Conservation (phyloP, 2,888 invertebrate genomes). For the Eupithecia tripunctaria region DNA sequence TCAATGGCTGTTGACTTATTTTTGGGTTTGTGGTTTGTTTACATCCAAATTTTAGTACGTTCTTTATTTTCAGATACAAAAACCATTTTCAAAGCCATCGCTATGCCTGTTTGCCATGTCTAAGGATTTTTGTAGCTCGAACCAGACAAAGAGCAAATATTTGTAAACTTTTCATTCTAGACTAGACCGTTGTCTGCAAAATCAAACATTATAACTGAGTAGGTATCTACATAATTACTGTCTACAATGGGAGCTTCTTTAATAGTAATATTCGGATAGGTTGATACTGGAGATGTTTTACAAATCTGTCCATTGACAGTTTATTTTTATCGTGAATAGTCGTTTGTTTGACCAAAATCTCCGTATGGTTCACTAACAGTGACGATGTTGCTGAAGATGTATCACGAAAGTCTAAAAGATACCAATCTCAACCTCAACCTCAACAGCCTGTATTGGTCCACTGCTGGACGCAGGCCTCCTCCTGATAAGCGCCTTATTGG, state of each 20-base stretch:
- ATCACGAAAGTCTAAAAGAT: background rate
- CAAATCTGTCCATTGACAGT: background rate
- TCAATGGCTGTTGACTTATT: background rate
- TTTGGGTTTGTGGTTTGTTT: conserved; percentile 1
- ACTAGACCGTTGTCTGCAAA: conserved; percentile 8
- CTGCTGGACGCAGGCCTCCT: too few relatives aligned
- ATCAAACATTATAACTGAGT: background rate
- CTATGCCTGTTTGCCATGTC: background rate
- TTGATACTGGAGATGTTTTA: background rate
- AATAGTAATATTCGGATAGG: background rate
- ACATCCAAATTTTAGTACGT: background rate
- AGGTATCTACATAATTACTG: background rate
- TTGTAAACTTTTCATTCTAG: conserved; percentile 13
- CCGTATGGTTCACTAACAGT: background rate
- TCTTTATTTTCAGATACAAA: background rate
- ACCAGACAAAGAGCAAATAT: conserved; percentile 13
- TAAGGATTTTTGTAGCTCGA: conserved; percentile 8
- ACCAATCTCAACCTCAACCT: too few relatives aligned
- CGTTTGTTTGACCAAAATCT: background rate
- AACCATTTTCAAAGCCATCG: background rate
- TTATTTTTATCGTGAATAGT: too few relatives aligned
- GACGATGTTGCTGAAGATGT: background rate
- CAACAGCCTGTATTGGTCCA: too few relatives aligned
- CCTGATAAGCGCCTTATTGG: too few relatives aligned
- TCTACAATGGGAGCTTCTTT: background rate